These are phyloP conservation scores for Holocentrus rufus DNA, from an alignment of 2,797 vertebrate species.

Conservation along the genomic window DNA sequence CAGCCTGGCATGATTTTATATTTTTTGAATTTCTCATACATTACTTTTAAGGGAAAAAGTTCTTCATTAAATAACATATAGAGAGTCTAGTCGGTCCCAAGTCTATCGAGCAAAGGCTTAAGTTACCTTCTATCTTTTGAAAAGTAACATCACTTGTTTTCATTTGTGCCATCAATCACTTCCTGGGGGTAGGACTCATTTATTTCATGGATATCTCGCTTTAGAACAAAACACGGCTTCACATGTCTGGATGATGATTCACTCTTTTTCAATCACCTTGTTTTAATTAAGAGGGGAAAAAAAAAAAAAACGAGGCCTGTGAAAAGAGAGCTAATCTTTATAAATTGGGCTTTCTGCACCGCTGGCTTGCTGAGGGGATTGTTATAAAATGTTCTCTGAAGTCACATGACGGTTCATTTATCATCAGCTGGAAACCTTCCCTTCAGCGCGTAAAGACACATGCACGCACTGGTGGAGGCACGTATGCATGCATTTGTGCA, in stretches of 20 bases:
- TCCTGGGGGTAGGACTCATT: not conserved
- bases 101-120: not conserved
- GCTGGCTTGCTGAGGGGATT: conserved; percentile 66
- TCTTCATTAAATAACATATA: not conserved
- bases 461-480: not conserved
- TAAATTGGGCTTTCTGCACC: conserved; percentile 73
- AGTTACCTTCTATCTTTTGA: not conserved
- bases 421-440: conserved; percentile 70
- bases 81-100: not conserved
- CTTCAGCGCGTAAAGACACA: conserved; percentile 18
- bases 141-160: not conserved
- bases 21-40: not conserved
- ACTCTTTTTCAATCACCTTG: conserved; percentile 60
- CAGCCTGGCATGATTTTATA: not conserved
- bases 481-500: not conserved
- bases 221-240: not conserved
- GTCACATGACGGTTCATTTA: conserved; percentile 69
- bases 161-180: not conserved
- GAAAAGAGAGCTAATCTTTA: conserved; percentile 73
- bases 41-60: not conserved
- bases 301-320: conserved; percentile 58
- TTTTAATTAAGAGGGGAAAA: conserved; percentile 78
- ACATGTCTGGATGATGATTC: conserved; percentile 41
- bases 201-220: conserved; percentile 12
- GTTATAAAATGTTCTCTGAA: conserved; percentile 69